phyloP scores from a whole-genome alignment of 2,797 vertebrate genomes.

The Phrynocephalus vlangalii region DNA sequence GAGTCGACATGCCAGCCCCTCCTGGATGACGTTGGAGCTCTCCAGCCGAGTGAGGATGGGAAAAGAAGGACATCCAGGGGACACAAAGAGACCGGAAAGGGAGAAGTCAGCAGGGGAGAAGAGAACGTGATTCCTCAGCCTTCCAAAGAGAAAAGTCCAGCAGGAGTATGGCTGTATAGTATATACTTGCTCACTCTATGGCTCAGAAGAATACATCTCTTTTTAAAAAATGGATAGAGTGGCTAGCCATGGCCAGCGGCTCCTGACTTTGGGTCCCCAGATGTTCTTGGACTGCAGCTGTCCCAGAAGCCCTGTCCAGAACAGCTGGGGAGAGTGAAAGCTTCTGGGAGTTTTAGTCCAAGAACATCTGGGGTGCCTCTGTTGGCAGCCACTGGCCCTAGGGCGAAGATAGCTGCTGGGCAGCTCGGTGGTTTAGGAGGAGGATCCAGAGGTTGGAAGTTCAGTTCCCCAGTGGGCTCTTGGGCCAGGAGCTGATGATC shows the following conservation, averaged over 20 bases:
- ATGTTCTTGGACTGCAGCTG: too few relatives aligned
- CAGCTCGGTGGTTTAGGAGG: too few relatives aligned
- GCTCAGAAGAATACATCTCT: background rate
- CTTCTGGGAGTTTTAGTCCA: too few relatives aligned
- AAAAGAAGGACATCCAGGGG: background rate
- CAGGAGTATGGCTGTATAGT: background rate
- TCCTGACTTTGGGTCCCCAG: too few relatives aligned
- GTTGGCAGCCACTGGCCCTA: too few relatives aligned
- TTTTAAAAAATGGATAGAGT: background rate
- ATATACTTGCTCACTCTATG: background rate
- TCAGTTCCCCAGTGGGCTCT: too few relatives aligned
- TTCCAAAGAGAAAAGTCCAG: background rate
- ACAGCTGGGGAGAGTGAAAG: too few relatives aligned
- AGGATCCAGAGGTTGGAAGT: too few relatives aligned
- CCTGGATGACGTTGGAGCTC: background rate
- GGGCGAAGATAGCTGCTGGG: too few relatives aligned
- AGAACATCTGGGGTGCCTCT: too few relatives aligned
- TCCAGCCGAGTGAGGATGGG: background rate
- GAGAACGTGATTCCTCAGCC: background rate
- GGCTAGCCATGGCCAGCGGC: too few relatives aligned
- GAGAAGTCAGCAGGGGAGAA: background rate
- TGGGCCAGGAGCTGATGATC: background rate
- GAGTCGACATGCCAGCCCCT: background rate
- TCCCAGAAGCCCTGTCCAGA: too few relatives aligned
- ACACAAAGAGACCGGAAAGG: background rate